Evolutionary conservation across 2,888 invertebrate genomes (phyloP), one percentile per base, ranked within the genome.

Genomic region (Anorthoa munda): DNA sequence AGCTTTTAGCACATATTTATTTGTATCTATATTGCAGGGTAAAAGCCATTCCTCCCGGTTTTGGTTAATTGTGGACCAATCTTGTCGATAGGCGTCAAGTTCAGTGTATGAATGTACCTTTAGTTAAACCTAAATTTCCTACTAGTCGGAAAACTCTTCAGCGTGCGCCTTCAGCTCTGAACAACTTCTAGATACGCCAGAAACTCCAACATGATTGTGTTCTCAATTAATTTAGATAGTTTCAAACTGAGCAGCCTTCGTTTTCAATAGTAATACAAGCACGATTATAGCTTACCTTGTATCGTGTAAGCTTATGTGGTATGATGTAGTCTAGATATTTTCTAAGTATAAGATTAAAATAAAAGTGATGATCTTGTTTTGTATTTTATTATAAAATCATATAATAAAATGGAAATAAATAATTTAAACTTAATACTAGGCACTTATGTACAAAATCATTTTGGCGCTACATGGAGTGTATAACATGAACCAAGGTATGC

Each of bases 321-420:
- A 13, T 72, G 46, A 15, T 50, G 18, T 56, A 26, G 23, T 56
- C 2, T 23, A 17, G 15, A 60, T 46, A 50, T 17, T 17, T 64
- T 18, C 1, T 17, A 45, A 26, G 11, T 53, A 5, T 39, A 2
- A 15, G 26, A 7, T 0, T 26, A 60, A 60, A 75, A 60, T 77
- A 79, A 75, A 79, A 84, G 72, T 59, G 73, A 75, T 82, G 74
- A 75, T 72, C 81, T 85, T 81, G 85, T 88, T 89, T 88, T 86
- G 83, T 84, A 84, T 93, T 95, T 95, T 95, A 94, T 94, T 95
- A 95, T 88, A 93, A 94, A 94, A 93, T 53, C 86, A 90, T 92
- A 92, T 93, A 93, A 92, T 93, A 94, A 94, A 95, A 94, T 94
- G 94, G 95, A 95, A 94, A 93, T 95, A 94, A 92, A 93, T 94